Conservation (phyloP, 2,113 vertebrate genomes). For the Mobula hypostoma region DNA sequence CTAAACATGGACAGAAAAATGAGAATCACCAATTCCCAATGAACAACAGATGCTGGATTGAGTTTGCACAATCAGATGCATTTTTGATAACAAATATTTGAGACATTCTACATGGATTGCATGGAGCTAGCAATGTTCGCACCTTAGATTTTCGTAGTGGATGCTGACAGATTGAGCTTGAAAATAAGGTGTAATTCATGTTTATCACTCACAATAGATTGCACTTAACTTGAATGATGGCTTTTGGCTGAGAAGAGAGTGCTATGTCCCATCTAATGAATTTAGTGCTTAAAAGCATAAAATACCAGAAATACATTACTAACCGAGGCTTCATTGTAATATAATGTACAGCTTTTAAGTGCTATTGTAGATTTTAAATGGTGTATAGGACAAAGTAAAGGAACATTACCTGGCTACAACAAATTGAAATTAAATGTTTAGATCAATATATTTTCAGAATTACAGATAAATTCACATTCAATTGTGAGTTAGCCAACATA, state of each 20-base stretch:
- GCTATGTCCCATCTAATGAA: slow-evolving; percentile 25
- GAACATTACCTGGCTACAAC: background rate
- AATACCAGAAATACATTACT: background rate
- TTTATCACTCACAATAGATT: slow-evolving; percentile 37
- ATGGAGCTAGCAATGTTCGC: slow-evolving; percentile 5
- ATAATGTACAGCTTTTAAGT: background rate
- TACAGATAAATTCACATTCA: background rate
- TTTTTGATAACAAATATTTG: slow-evolving; percentile 31
- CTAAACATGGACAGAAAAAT: slow-evolving; percentile 1
- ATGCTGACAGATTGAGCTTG: slow-evolving; percentile 35
- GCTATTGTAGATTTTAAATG: too few relatives aligned
- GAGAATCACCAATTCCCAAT: background rate
- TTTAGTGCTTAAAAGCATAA: background rate
- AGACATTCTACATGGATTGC: slow-evolving; percentile 32
- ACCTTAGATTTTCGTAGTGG: slow-evolving; percentile 29
- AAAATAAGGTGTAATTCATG: slow-evolving; percentile 28
- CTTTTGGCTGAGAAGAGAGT: slow-evolving; percentile 12
- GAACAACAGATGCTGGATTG: slow-evolving; percentile 31
- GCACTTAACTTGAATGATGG: slow-evolving; percentile 15
- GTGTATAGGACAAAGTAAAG: background rate
- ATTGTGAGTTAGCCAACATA: background rate
- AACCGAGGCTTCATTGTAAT: background rate
- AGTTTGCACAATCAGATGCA: slow-evolving; percentile 25
- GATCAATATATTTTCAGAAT: background rate
- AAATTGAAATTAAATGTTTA: background rate